These are phyloP conservation scores for Diacarnus erythraeanus DNA, from an alignment of 37 sponge, comb jelly and placozoan genomes.

Conservation along the genomic window DNA sequence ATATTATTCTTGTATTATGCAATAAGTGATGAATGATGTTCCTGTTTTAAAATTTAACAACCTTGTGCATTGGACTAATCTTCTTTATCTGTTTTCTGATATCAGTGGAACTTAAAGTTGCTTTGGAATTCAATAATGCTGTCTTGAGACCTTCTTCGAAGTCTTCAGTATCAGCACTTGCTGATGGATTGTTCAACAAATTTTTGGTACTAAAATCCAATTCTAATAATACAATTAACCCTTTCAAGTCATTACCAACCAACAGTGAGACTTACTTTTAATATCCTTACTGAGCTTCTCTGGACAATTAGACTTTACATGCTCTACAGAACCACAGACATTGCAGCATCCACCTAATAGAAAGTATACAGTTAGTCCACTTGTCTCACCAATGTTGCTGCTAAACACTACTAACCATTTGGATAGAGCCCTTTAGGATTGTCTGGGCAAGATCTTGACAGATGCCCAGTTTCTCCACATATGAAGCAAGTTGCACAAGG, in stretches of 20 bases:
- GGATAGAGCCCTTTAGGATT: conserved; percentile 93
- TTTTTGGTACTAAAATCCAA: background rate
- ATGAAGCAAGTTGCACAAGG: conserved; percentile 96
- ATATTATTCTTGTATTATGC: background rate
- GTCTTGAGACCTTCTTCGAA: background rate
- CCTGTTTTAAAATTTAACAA: background rate
- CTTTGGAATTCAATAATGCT: background rate
- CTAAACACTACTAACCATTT: conserved; percentile 40
- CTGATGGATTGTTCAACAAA: background rate
- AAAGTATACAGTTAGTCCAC: background rate
- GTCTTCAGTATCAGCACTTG: conserved; percentile 47
- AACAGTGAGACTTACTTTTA: background rate
- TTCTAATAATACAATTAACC: too few species aligned
- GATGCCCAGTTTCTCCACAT: conserved; percentile 84
- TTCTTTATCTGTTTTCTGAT: background rate
- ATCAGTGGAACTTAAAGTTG: too few species aligned
- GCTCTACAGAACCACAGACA: conserved; percentile 82
- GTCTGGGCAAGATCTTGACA: conserved; percentile 81
- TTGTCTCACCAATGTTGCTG: background rate
- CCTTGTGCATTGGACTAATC: background rate
- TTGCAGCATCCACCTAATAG: conserved; percentile 71
- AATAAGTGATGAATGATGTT: background rate
- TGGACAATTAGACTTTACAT: conserved; percentile 70
- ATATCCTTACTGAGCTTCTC: background rate
- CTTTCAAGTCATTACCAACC: too few species aligned